Evolutionary conservation across 2,888 invertebrate genomes (phyloP), one percentile per base, ranked within the genome.

Genomic region (Netelia virgata): DNA sequence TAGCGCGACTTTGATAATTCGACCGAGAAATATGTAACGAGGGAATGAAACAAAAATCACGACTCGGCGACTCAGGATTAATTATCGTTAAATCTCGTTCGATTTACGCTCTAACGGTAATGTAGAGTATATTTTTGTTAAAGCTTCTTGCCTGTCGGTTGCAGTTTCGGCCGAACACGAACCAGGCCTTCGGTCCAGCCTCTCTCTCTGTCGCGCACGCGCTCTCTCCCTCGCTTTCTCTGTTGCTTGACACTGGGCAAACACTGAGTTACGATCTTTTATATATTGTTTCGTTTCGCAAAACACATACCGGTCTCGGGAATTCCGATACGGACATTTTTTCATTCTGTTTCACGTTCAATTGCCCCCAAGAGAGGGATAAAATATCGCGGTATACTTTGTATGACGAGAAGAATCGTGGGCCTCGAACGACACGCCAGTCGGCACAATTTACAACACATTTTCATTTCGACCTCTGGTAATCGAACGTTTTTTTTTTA

Each of bases 211-310:
- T n/a, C n/a, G n/a, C n/a, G n/a, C n/a, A n/a, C n/a, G n/a, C n/a
- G n/a, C n/a, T 53, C 47, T 53, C 41, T 47, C 47, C 14, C 47
- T 47, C 47, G 1, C 47, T 14, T 50, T 75, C 36, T 20, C 16
- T 64, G 55, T 64, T 53, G 6, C 28, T 53, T 50, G 57, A 57
- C 57, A 43, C 20, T 28, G 43, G 61, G 55, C 47, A 61, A 57
- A 50, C 55, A n/a, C 11, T 68, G 16, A 73, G 47, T 74, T 74
- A 61, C 50, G 47, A 82, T 66, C 5, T 28, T 61, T 53, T 68
- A n/a, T 23, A 18, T 53, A n/a, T 70, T 77, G 43, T 63, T 20
- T 47, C 36, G 16, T 18, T 18, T 59, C 23, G 28, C 50, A 55
- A 70, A 63, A 75, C 75, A 10, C 41, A 64, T 47, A 47, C 2